These are phyloP conservation scores for Xylophagus ater DNA, from an alignment of 2,888 invertebrate genomes.

Conservation along the genomic window DNA sequence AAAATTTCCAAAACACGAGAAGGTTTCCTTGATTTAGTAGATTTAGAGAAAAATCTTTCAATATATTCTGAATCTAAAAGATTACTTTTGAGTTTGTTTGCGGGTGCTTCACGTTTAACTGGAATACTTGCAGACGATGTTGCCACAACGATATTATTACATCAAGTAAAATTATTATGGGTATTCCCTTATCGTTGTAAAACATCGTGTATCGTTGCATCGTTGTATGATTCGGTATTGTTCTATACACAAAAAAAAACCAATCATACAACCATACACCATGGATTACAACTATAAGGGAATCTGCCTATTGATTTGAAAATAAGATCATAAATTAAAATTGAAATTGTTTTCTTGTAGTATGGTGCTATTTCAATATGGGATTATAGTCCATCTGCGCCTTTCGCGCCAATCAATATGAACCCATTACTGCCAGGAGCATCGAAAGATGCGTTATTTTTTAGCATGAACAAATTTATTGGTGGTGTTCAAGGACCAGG, in stretches of 20 bases:
- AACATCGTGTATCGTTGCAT: no score
- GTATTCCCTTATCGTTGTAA: no score
- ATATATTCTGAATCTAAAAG: conserved; percentile 50
- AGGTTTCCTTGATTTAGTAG: conserved; percentile 67
- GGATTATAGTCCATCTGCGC: conserved; percentile 81
- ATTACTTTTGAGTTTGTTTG: conserved; percentile 72
- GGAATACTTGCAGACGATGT: conserved; percentile 78
- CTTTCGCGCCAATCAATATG: conserved; percentile 70
- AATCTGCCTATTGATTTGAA: no score
- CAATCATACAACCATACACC: no score
- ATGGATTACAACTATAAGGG: no score
- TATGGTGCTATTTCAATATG: conserved; percentile 77
- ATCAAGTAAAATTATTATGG: conserved; percentile 42
- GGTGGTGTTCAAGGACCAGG: conserved; percentile 78
- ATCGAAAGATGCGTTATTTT: conserved; percentile 79
- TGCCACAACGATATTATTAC: conserved; percentile 66
- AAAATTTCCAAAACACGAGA: conserved; percentile 67
- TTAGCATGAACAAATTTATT: conserved; percentile 82
- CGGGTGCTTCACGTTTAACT: conserved; percentile 79
- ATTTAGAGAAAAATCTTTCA: conserved; percentile 59
- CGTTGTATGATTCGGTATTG: no score
- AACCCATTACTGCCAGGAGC: conserved; percentile 65
- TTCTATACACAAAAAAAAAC: no score
- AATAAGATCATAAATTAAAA: no score
- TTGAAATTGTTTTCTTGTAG: conserved; percentile 24